Conservation (phyloP, 2,888 invertebrate species). For the Cheilosia urbana region DNA sequence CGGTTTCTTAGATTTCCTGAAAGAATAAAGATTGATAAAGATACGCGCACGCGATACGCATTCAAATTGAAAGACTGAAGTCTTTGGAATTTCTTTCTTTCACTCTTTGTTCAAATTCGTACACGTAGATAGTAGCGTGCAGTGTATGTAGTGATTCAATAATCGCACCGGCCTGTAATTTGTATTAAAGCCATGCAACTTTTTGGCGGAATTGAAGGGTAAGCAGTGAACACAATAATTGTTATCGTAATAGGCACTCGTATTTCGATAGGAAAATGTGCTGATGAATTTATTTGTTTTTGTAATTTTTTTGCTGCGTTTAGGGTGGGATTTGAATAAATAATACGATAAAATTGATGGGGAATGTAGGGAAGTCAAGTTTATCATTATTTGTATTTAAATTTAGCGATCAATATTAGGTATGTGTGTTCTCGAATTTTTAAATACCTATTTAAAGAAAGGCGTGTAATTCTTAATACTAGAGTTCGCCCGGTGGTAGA, state of each 20-base stretch:
- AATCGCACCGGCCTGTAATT: slow-evolving; percentile 36
- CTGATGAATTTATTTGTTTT: background rate
- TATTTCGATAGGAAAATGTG: slow-evolving; percentile 1
- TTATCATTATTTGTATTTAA: too few relatives aligned
- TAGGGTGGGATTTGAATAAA: too few relatives aligned
- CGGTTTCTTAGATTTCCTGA: background rate
- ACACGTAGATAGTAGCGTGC: slow-evolving; percentile 24
- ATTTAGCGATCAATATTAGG: too few relatives aligned
- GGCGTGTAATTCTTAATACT: too few relatives aligned
- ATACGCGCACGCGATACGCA: slow-evolving; percentile 19
- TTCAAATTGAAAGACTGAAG: slow-evolving; percentile 7
- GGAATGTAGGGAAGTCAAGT: too few relatives aligned
- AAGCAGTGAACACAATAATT: slow-evolving; percentile 24
- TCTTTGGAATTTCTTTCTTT: slow-evolving; percentile 3
- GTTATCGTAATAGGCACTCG: background rate
- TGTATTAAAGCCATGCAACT: slow-evolving; percentile 52
- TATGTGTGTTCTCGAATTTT: too few relatives aligned
- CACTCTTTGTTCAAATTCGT: background rate
- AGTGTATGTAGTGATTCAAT: slow-evolving; percentile 18
- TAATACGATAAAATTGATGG: too few relatives aligned
- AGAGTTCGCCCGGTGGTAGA: too few relatives aligned
- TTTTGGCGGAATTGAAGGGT: slow-evolving; percentile 74
- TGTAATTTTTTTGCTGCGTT: too few relatives aligned
- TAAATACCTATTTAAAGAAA: too few relatives aligned
- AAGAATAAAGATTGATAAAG: background rate